A percentile compares a stretch with the other conserved stretches of the same genome.
These are phyloP conservation scores for Eudemis profundana DNA, from an alignment of 2,888 invertebrate species.

Conservation along the genomic window DNA sequence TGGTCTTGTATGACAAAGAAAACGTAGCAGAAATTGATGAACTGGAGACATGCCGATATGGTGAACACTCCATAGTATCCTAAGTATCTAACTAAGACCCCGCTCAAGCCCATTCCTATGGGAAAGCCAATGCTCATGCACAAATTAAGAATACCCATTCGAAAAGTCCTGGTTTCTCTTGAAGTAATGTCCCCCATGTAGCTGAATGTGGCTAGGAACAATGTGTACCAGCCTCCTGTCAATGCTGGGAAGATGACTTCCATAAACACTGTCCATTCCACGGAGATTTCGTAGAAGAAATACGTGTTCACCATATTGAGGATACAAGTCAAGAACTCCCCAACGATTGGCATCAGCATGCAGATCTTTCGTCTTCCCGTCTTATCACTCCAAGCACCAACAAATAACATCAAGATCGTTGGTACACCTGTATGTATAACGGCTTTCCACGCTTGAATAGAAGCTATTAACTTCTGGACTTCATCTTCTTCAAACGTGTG, in stretches of 20 bases:
- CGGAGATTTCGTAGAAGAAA: slow-evolving; percentile 82
- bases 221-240: slow-evolving; percentile 85
- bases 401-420: slow-evolving; percentile 82
- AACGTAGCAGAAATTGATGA: slow-evolving; percentile 77
- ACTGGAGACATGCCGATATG: slow-evolving; percentile 71
- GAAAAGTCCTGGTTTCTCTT: slow-evolving; percentile 83
- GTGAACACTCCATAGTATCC: slow-evolving; percentile 85
- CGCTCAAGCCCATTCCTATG: slow-evolving; percentile 77
- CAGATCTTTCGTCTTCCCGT: slow-evolving; percentile 85
- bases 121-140: slow-evolving; percentile 82
- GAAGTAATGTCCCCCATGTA: slow-evolving; percentile 86
- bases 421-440: slow-evolving; percentile 83
- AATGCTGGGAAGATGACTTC: slow-evolving; percentile 82
- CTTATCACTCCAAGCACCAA: slow-evolving; percentile 88
- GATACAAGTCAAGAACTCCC: slow-evolving; percentile 81
- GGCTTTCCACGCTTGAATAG: slow-evolving; percentile 84
- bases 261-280: slow-evolving; percentile 82
- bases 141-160: slow-evolving; percentile 83
- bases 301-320: slow-evolving; percentile 83
- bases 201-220: slow-evolving; percentile 85
- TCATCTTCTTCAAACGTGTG: slow-evolving; percentile 87
- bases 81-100: slow-evolving; percentile 67
- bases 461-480: slow-evolving; percentile 85
- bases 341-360: slow-evolving; percentile 84
- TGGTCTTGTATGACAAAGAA: slow-evolving; percentile 74